Base-by-base conservation (phyloP, 1,140 invertebrate genomes). In the Drosophila malerkotliana region DNA sequence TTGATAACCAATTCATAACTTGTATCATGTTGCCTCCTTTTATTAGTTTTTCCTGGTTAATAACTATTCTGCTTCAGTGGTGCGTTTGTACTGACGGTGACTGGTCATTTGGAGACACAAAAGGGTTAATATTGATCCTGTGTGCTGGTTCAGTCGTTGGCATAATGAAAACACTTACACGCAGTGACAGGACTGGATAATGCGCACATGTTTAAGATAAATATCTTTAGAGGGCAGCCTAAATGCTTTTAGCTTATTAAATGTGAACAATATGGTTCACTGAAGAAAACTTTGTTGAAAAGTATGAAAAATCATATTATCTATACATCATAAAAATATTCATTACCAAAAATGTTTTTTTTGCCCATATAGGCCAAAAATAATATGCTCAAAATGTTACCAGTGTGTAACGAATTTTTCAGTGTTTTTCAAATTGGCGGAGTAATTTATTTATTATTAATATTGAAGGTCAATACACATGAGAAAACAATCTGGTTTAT, bases 231-330 rank as follows among this genome's bases (percentile, higher is more conserved):
- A 68, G 77, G 77, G 45, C 26, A 41, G 58, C 67, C 67, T 69
- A 58, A 49, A 88, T 76, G 83, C 83, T 88, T 88, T 87, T 88
- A 87, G 83, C 61, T 83, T 87, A 87, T 88, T 87, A 87, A 83
- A 87, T 79, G 63, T 87, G 44, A 58, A 12, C 51, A 9, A 18
- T 32, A 24, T 2, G 12, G 9, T 10, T 28, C 83, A 88, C 81
- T 73, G 9, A 5, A 30, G 41, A 39, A 69, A 82, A 62, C 57
- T 62, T 26, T n/a, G 9, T 10, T 24, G 28, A n/a, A 37, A n/a
- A 37, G 12, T 37, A 37, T 28, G 21, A 21, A 21, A 21, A 21
- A 21, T 21, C 21, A 3, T 21, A 21, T 21, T 21, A 21, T 21
- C 21, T 21, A 21, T 21, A 21, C 21, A 21, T 21, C 21, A 21